Conservation (phyloP, 2,888 invertebrate genomes). For the Sphaeridia pumilis region DNA sequence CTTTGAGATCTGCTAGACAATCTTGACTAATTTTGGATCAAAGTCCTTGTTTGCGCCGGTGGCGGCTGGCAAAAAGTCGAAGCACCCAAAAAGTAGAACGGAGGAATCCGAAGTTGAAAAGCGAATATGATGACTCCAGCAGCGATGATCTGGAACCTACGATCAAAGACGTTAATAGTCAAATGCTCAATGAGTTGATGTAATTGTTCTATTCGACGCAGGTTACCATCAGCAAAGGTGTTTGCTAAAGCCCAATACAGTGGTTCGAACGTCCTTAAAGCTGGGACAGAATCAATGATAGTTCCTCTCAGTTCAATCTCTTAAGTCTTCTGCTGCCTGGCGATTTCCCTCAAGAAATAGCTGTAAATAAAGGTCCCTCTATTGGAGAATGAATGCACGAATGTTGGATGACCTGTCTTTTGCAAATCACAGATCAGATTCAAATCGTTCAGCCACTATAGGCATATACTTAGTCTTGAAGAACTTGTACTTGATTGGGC, state of each 20-base stretch:
- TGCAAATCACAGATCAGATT: constrained; percentile 46
- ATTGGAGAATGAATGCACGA: constrained; percentile 64
- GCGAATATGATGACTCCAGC: constrained; percentile 22
- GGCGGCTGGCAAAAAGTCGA: constrained; percentile 22
- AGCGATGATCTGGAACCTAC: constrained; percentile 21
- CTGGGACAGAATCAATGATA: constrained; percentile 61
- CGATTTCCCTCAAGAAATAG: constrained; percentile 43
- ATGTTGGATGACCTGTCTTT: constrained; percentile 56
- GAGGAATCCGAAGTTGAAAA: constrained; percentile 24
- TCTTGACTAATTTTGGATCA: constrained; percentile 73
- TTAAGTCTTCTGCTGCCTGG: constrained; percentile 5
- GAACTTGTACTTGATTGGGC: constrained; percentile 55
- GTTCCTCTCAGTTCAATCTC: constrained; percentile 48
- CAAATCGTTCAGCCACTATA: constrained; percentile 19
- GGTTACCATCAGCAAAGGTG: constrained; percentile 43
- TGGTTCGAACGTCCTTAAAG: constrained; percentile 48
- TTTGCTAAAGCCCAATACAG: constrained; percentile 51
- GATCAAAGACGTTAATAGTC: not conserved
- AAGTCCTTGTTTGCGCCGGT: constrained; percentile 57
- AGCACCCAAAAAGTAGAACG: constrained; percentile 25
- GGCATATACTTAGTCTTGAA: constrained; percentile 22
- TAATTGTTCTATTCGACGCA: not conserved
- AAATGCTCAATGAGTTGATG: not conserved
- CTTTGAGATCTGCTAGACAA: constrained; percentile 73
- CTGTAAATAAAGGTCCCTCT: constrained; percentile 62